Evolutionary conservation across 2,888 invertebrate species (phyloP).

Genomic region (Tetanocera ferruginea): DNA sequence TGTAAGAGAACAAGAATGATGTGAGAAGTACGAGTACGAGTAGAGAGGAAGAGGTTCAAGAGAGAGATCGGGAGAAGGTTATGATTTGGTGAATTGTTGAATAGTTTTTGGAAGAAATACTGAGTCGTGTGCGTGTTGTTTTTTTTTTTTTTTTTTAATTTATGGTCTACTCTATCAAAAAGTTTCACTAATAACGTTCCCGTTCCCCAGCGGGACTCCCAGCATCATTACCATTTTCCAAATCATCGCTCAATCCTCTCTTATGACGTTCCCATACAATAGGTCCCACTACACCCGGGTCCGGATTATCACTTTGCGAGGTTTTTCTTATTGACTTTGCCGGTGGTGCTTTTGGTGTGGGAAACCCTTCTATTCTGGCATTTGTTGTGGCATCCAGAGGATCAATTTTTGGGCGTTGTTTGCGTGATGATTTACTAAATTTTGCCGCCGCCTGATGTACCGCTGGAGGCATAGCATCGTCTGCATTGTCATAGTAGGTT

Average conservation of each 20-base stretch:
- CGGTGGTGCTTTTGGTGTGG: constrained; percentile 62
- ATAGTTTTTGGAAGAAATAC: constrained; percentile 41
- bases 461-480: constrained; percentile 55
- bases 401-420: constrained; percentile 44
- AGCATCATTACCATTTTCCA: constrained; percentile 50
- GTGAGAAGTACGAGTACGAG: constrained; percentile 34
- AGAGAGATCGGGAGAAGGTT: constrained; percentile 7
- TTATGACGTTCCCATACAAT: constrained; percentile 86
- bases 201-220: constrained; percentile 40
- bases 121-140: constrained; percentile 42
- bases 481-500: constrained; percentile 75
- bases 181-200: constrained; percentile 56
- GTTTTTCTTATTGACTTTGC: constrained; percentile 67
- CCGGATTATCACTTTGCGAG: constrained; percentile 81
- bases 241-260: constrained; percentile 72
- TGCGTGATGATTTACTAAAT: constrained; percentile 48
- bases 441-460: constrained; percentile 52
- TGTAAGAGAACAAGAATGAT: constrained; percentile 5
- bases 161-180: constrained; percentile 24
- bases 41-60: constrained; percentile 38
- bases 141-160: constrained; percentile 31
- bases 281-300: constrained; percentile 87
- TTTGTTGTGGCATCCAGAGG: constrained; percentile 55
- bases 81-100: constrained; percentile 24
- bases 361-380: constrained; percentile 60